Evolutionary conservation across 2,888 invertebrate genomes (phyloP).

Genomic region (Iphiclides podalirius): DNA sequence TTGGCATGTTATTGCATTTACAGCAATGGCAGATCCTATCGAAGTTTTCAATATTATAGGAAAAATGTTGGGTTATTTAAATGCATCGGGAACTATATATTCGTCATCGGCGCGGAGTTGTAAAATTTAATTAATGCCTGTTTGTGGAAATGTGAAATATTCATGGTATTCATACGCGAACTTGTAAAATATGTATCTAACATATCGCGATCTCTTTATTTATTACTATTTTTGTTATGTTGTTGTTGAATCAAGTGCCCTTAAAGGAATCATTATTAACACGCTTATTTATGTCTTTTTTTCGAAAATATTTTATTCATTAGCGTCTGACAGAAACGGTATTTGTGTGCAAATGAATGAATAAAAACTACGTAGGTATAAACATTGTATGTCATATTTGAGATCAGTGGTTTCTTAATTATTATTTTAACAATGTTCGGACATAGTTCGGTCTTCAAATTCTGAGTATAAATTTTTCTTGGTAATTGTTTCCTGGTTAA

Average conservation of each 20-base stretch:
- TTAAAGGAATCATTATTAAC: not conserved
- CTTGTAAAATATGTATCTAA: not conserved
- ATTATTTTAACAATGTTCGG: too few relatives aligned
- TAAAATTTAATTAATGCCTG: conserved; percentile 30
- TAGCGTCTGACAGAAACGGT: too few relatives aligned
- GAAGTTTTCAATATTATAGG: conserved; percentile 49
- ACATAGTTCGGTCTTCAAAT: too few relatives aligned
- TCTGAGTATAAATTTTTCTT: too few relatives aligned
- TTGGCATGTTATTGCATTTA: conserved; percentile 67
- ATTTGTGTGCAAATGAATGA: too few relatives aligned
- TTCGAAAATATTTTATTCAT: too few relatives aligned
- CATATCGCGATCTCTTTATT: not conserved
- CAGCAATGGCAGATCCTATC: conserved; percentile 55
- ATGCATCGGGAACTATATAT: conserved; percentile 44
- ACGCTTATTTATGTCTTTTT: not conserved
- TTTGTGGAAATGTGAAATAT: conserved; percentile 19
- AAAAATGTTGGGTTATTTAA: conserved; percentile 46
- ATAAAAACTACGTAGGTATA: too few relatives aligned
- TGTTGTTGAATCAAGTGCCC: too few relatives aligned
- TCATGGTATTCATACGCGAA: not conserved
- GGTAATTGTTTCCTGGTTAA: too few relatives aligned
- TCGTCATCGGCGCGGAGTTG: conserved; percentile 33
- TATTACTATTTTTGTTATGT: too few relatives aligned
- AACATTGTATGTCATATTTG: too few relatives aligned
- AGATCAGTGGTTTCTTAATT: too few relatives aligned